Conservation (phyloP, 2,888 invertebrate genomes). For the Osedax fenrisi region DNA sequence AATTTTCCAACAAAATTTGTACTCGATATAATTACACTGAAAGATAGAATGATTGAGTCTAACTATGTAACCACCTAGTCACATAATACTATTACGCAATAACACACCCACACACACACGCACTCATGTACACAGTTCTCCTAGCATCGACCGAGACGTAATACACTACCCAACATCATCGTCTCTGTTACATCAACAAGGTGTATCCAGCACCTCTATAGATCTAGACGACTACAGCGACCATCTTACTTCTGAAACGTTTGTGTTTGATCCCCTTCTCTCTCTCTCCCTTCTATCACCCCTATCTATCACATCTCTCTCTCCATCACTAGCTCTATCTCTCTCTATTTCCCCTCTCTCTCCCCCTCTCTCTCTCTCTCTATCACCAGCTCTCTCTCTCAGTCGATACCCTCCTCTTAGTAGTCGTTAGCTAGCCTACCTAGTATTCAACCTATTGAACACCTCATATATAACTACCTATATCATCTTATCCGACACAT, state of each 20-base stretch:
- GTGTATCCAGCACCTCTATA: background rate
- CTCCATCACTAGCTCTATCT: background rate
- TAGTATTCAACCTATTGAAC: too few relatives aligned
- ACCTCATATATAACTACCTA: too few relatives aligned
- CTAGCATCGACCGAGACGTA: background rate
- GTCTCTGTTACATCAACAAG: background rate
- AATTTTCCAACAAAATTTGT: too few relatives aligned
- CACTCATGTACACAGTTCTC: background rate
- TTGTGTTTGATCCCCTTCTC: background rate
- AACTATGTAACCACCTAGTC: too few relatives aligned
- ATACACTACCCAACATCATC: background rate
- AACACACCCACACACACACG: background rate
- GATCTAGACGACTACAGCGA: background rate
- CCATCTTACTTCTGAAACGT: background rate
- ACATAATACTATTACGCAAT: too few relatives aligned
- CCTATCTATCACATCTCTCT: background rate
- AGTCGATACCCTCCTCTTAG: background rate
- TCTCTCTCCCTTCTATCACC: background rate
- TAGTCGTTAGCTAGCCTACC: too few relatives aligned
- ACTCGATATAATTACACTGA: too few relatives aligned
- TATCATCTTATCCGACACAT: too few relatives aligned
- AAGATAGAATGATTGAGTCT: too few relatives aligned
- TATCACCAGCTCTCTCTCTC: background rate
- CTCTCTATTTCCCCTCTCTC: background rate
- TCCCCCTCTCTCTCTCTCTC: background rate